Conservation (phyloP, 2,113 vertebrate species). For the Triplophysa tibetana region DNA sequence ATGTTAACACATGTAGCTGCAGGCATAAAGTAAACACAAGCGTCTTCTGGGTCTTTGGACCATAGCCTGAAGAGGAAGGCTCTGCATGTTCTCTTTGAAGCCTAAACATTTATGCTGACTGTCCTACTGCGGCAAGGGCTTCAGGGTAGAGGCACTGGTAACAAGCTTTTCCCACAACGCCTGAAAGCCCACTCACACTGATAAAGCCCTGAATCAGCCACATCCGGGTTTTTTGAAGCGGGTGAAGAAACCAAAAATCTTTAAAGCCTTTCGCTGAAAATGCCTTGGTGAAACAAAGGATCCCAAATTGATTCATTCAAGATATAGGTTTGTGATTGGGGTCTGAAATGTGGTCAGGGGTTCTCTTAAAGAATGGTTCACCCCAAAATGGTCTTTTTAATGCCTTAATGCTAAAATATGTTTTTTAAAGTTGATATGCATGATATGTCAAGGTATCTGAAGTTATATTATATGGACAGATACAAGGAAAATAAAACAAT, state of each 20-base stretch:
- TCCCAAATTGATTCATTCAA: slow-evolving; percentile 10
- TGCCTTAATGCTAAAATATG: too few species aligned
- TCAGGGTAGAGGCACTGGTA: slow-evolving; percentile 41
- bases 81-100: slow-evolving; percentile 52
- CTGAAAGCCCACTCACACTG: slow-evolving; percentile 30
- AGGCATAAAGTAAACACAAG: slow-evolving; percentile 45
- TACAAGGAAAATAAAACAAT: too few species aligned
- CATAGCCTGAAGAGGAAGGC: slow-evolving; percentile 28
- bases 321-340: neutral
- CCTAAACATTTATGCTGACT: slow-evolving; percentile 31
- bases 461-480: too few species aligned
- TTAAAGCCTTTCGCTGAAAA: slow-evolving; percentile 38
- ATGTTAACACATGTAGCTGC: slow-evolving; percentile 36
- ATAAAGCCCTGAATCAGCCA: slow-evolving; percentile 49
- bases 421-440: too few species aligned
- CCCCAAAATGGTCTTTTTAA: too few species aligned
- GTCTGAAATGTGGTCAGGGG: neutral
- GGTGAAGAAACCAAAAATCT: slow-evolving; percentile 38
- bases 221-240: slow-evolving; percentile 28
- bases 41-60: slow-evolving; percentile 35
- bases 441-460: too few species aligned
- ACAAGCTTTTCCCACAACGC: slow-evolving; percentile 50
- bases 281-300: slow-evolving; percentile 9
- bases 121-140: slow-evolving; percentile 37
- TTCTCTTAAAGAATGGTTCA: too few species aligned